These are phyloP conservation scores for Suricata suricatta DNA, from an alignment of 2,113 vertebrate species.

Conservation along the genomic window DNA sequence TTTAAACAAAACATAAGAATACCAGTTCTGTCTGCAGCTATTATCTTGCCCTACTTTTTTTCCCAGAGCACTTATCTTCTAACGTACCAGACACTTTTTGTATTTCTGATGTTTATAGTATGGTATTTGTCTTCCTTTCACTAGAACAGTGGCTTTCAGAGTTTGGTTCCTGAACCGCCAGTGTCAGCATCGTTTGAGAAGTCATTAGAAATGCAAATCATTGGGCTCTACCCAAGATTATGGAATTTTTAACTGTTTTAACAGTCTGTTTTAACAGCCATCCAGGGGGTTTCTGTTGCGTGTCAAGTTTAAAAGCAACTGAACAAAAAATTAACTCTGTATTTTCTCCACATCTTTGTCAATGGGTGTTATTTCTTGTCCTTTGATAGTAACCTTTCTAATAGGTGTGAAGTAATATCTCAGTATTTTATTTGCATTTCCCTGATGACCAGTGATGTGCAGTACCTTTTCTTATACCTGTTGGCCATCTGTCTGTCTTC, in stretches of 20 bases:
- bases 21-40: background rate
- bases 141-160: background rate
- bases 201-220: background rate
- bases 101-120: background rate
- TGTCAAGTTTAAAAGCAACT: background rate
- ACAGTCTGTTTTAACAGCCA: background rate
- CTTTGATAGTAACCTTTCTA: background rate
- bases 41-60: background rate
- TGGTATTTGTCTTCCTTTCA: constrained; percentile 12
- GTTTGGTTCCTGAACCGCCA: background rate
- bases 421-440: background rate
- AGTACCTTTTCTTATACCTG: background rate
- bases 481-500: background rate
- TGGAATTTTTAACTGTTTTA: background rate
- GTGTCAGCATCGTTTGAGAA: background rate
- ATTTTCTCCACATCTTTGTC: background rate
- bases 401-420: background rate
- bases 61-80: background rate
- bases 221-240: background rate
- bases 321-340: background rate
- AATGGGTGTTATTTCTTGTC: background rate
- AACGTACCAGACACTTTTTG: background rate
- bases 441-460: background rate
- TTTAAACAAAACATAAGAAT: constrained; percentile 4
- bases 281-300: background rate